Evolutionary conservation across 2,888 invertebrate species (phyloP), one percentile per base, ranked within the genome.

Genomic region (Euphydryas editha): DNA sequence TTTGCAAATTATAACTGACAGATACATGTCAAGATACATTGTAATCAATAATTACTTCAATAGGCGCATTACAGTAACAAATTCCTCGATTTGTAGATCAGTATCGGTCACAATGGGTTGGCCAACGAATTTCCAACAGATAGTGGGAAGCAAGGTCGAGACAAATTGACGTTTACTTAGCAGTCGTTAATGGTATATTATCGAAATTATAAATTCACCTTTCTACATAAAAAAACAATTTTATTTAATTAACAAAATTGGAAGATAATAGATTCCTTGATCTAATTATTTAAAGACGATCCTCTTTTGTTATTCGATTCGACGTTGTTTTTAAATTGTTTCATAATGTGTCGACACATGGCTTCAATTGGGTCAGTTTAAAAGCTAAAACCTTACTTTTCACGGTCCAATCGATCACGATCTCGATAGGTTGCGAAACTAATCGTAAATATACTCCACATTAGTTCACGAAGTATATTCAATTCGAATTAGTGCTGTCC

Each of bases 361-460:
- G 58, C 47, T 37, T 42, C 51, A 75, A 74, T 76, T 73, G 67
- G 76, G 67, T 69, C 74, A 73, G 70, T 72, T 77, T 79, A 78
- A 69, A 68, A 75, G 76, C 75, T 79, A 78, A 69, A 67, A 75
- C 77, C 75, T 74, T 75, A 74, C 72, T 74, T 71, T 51, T 78
- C 79, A 79, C 70, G 79, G 79, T 69, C 76, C 76, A 65, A 74
- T 69, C 71, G 75, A 75, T 74, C 80, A 79, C 79, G 79, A 78
- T 70, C 69, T 64, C 76, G 77, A 74, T 71, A 58, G 59, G 69
- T 79, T 77, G 76, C 71, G 73, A 75, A 77, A 78, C 65, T 36
- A 59, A 68, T 73, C 59, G 54, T 72, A 60, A 68, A 73, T 66
- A 62, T 63, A 59, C 67, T 65, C 66, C 66, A 62, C 70, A 64